A percentile compares a stretch with the other conserved stretches of the same genome.
These are phyloP conservation scores for Caloenas nicobarica DNA, from an alignment of 2,113 vertebrate genomes.

Conservation along the genomic window DNA sequence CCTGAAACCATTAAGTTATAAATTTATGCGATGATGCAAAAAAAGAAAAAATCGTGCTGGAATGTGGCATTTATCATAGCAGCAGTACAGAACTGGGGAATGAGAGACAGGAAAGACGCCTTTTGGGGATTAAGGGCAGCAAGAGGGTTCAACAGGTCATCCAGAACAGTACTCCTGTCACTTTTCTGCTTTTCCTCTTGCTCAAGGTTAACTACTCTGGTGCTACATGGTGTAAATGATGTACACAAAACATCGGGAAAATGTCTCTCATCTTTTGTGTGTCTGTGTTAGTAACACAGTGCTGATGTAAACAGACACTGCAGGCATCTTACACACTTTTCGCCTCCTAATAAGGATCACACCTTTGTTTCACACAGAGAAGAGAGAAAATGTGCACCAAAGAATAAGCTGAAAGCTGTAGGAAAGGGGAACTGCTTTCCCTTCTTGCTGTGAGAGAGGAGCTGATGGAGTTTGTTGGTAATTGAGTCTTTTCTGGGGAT, in stretches of 20 bases:
- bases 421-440: background rate
- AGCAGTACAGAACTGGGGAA: background rate
- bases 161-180: background rate
- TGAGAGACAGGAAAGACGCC: background rate
- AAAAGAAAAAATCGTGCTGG: background rate
- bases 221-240: background rate
- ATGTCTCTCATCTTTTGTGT: background rate
- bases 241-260: fast-evolving
- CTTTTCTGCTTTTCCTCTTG: background rate
- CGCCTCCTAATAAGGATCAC: background rate
- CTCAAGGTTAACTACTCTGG: background rate
- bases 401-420: background rate
- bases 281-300: background rate
- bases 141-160: background rate
- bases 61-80: background rate
- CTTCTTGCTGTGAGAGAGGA: background rate
- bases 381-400: background rate
- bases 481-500: background rate
- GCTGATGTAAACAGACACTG: background rate
- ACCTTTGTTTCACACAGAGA: background rate
- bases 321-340: background rate
- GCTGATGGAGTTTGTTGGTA: background rate
- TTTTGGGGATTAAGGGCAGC: background rate
- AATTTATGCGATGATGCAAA: background rate
- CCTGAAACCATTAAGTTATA: background rate